phyloP scores from a whole-genome alignment of 2,113 vertebrate species.

The Telmatochromis brachygnathus region DNA sequence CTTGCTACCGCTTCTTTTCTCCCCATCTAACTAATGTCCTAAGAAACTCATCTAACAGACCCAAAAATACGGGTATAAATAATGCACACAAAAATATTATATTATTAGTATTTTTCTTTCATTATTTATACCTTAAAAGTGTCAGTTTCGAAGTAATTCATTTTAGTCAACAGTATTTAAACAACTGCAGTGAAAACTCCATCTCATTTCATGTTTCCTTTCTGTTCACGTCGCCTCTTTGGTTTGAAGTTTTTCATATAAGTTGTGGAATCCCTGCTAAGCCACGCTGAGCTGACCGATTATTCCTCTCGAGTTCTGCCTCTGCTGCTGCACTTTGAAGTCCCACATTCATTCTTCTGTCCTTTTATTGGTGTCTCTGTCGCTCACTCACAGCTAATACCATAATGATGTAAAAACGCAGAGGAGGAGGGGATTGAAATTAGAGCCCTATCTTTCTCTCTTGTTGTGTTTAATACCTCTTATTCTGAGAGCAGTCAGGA shows the following conservation, averaged over 20 bases:
- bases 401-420: slow-evolving; percentile 51
- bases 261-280: slow-evolving; percentile 12
- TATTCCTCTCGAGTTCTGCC: slow-evolving; percentile 60
- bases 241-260: background rate
- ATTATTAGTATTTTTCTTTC: background rate
- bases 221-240: background rate
- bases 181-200: background rate
- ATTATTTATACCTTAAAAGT: background rate
- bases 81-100: background rate
- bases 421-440: slow-evolving; percentile 56
- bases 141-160: background rate
- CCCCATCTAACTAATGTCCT: background rate
- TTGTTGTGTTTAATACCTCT: slow-evolving; percentile 66
- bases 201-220: background rate
- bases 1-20: background rate
- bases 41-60: background rate
- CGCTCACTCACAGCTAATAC: background rate
- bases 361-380: background rate
- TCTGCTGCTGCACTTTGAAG: slow-evolving; percentile 62
- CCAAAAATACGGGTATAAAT: background rate
- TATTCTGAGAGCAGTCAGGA: slow-evolving; percentile 54
- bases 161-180: background rate
- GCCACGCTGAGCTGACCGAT: slow-evolving; percentile 30
- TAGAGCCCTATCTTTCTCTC: slow-evolving; percentile 39
- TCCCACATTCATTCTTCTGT: slow-evolving; percentile 54